phyloP scores from a whole-genome alignment of 30 jellyfish, hydroid and myxozoan species.

The Mastigias papua region DNA sequence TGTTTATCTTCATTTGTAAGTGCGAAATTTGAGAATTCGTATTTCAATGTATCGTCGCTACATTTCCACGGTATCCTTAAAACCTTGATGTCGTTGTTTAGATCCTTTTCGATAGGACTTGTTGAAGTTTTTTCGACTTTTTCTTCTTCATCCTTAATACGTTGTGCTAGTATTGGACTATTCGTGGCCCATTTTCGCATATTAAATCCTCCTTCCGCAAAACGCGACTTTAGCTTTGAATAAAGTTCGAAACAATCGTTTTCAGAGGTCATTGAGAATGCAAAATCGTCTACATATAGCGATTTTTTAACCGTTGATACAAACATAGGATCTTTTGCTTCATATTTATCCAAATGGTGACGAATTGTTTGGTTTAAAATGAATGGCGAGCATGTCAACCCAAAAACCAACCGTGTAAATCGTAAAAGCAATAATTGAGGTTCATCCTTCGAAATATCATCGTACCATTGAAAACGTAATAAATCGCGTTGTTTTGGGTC shows the following conservation, averaged over 20 bases:
- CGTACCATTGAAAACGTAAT: not conserved
- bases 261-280: not conserved
- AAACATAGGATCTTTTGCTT: not conserved
- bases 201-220: not conserved
- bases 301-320: not conserved
- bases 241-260: not conserved
- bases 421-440: not conserved
- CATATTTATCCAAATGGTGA: not conserved
- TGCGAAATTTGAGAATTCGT: not conserved
- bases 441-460: not conserved
- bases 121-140: not conserved
- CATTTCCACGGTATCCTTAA: constrained; percentile 7
- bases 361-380: not conserved
- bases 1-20: not conserved
- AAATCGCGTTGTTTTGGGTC: not conserved
- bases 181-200: constrained; percentile 4
- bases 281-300: not conserved
- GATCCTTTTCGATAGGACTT: too few species aligned
- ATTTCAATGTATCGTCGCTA: not conserved
- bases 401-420: not conserved
- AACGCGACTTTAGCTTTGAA: not conserved
- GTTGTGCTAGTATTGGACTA: not conserved
- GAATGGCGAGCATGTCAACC: not conserved
- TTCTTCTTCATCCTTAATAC: not conserved
- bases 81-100: not conserved